phyloP scores from a whole-genome alignment of 2,113 vertebrate genomes.

The Bubo blakistoni region DNA sequence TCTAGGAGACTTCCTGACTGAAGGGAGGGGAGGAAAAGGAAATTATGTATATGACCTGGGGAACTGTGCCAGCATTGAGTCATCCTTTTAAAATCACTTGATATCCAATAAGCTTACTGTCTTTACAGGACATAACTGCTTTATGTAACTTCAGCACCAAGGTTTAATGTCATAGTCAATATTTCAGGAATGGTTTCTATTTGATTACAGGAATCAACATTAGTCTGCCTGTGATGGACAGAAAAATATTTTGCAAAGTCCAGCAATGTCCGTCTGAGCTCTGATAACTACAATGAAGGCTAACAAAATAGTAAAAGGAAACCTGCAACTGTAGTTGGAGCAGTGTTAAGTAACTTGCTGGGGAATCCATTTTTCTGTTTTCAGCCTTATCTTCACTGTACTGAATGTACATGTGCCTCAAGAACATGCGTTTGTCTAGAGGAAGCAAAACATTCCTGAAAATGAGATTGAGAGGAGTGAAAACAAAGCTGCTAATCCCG shows the following conservation, averaged over 20 bases:
- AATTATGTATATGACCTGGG: constrained; percentile 70
- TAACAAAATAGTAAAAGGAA: not conserved
- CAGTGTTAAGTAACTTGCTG: not conserved
- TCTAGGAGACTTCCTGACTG: constrained; percentile 71
- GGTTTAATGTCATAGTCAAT: constrained; percentile 13
- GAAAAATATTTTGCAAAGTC: not conserved
- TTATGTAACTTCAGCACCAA: constrained; percentile 28
- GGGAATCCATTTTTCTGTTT: not conserved
- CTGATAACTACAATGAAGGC: not conserved
- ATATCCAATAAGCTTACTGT: constrained; percentile 46
- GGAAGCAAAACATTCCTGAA: not conserved
- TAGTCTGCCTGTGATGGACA: not conserved
- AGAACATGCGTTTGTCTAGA: not conserved
- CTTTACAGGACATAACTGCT: constrained; percentile 20
- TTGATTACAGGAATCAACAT: not conserved
- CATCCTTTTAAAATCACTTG: constrained; percentile 73
- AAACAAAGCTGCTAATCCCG: not conserved
- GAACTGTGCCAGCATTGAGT: constrained; percentile 70
- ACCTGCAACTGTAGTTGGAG: not conserved
- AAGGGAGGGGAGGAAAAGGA: constrained; percentile 78
- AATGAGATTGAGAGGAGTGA: not conserved
- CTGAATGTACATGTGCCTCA: not conserved
- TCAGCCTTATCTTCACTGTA: not conserved
- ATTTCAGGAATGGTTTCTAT: not conserved
- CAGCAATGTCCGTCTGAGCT: not conserved